phyloP scores from a whole-genome alignment of 2,888 invertebrate species.

The Drosophila villosipedis region DNA sequence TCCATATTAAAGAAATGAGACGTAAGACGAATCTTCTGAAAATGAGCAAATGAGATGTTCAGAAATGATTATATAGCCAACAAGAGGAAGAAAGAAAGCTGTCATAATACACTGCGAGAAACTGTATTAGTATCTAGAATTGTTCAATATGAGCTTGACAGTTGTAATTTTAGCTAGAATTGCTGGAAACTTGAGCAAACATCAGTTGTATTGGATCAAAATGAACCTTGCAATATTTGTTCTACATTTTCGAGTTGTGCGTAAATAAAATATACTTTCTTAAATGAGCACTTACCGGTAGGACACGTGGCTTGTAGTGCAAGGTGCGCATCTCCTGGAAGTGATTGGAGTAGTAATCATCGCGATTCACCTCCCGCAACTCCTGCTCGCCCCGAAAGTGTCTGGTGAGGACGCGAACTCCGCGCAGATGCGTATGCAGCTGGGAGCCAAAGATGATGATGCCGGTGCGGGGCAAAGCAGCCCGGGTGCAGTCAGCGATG shows the following conservation, averaged over 20 bases:
- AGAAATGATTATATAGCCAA: not conserved
- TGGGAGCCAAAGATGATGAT: slow-evolving; percentile 98
- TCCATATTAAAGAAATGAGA: not conserved
- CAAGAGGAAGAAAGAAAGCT: not conserved
- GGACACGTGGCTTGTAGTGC: slow-evolving; percentile 90
- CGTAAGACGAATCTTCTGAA: too few relatives aligned
- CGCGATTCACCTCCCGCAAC: slow-evolving; percentile 93
- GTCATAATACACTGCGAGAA: not conserved
- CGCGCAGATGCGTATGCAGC: slow-evolving; percentile 97
- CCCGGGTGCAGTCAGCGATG: slow-evolving; percentile 95
- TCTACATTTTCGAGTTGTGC: not conserved
- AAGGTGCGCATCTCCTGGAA: slow-evolving; percentile 98
- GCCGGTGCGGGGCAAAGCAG: slow-evolving; percentile 92
- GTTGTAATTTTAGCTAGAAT: not conserved
- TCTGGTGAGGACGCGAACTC: slow-evolving; percentile 92
- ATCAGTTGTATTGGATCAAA: not conserved
- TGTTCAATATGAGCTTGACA: not conserved
- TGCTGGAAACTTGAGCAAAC: not conserved
- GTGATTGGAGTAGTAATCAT: slow-evolving; percentile 98
- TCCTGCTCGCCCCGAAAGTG: slow-evolving; percentile 94
- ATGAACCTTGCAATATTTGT: not conserved
- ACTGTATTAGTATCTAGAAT: not conserved
- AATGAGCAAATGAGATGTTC: not conserved
- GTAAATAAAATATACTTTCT: too few relatives aligned
- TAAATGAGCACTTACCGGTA: slow-evolving; percentile 89